Evolutionary conservation across 2,113 vertebrate genomes (phyloP), one percentile per base, ranked within the genome.

Genomic region (Elachura formosa): DNA sequence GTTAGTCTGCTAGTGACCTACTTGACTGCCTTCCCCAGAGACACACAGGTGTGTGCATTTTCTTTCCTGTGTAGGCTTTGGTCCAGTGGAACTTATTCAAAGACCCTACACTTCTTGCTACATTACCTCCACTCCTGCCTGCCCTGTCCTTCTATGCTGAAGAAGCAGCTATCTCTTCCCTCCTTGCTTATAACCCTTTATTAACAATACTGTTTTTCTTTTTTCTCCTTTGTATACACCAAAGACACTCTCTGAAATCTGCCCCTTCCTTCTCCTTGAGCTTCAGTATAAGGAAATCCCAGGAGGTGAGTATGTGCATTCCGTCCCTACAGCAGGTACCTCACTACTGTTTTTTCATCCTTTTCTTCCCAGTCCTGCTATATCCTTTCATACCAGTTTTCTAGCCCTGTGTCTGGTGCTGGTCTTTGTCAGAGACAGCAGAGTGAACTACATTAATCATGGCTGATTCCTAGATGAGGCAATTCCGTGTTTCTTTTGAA

Each of bases 341-440:
- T 46, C 43, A 55, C 14, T 15, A 29, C 23, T 2, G n/a, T 72
- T 93, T 90, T 61, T 55, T 29, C 9, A 43, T 58, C 38, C 34
- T 84, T 69, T 80, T 84, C n/a, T 76, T 80, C 51, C n/a, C 0
- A 2, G 7, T 71, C 34, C 56, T 73, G 21, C 19, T 74, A 13
- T 59, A 72, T 43, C 17, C 24, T 91, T 84, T 81, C 49, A 48
- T 61, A 61, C 13, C 33, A 73, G 22, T 49, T 84, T 84, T 63
- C 71, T 72, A 63, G 38, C 26, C 19, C 23, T 38, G 46, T 46
- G 66, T 31, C 33, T 87, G 66, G 67, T 51, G 66, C 88, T 85
- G 90, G 67, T 83, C 59, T 95, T 88, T 88, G 71, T 93, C 91
- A 87, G 59, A 94, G 19, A 83, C 84, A 89, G 74, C 69, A 77